Conservation (phyloP, 2,888 invertebrate genomes). For the Eupsilia transversa region DNA sequence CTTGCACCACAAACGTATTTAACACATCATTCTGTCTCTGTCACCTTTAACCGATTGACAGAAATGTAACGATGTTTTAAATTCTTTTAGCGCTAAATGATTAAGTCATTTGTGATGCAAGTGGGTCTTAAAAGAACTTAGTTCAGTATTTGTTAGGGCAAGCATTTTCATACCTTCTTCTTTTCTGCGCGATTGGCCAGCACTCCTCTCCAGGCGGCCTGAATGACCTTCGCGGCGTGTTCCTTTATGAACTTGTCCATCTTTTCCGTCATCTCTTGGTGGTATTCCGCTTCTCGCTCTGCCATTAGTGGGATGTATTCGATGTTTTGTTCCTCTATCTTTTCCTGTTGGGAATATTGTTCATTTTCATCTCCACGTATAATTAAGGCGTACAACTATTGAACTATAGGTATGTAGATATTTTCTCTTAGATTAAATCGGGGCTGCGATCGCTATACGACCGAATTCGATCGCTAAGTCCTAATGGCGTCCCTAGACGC, state of each 20-base stretch:
- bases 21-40: not conserved
- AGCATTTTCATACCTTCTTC: slow-evolving; percentile 77
- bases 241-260: slow-evolving; percentile 84
- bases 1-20: not conserved
- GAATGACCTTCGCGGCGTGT: slow-evolving; percentile 86
- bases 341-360: slow-evolving; percentile 71
- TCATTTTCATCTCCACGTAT: not conserved
- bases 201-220: slow-evolving; percentile 84
- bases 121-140: not conserved
- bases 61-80: not conserved
- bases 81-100: not conserved
- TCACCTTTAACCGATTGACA: not conserved
- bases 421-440: not conserved
- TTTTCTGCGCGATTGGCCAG: slow-evolving; percentile 83
- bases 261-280: slow-evolving; percentile 88
- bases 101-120: not conserved
- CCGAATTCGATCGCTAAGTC: too few species aligned
- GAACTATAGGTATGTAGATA: not conserved
- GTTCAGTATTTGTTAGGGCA: not conserved
- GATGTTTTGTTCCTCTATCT: slow-evolving; percentile 89
- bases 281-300: slow-evolving; percentile 91
- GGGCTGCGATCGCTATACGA: too few species aligned
- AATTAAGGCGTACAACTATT: not conserved
- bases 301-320: slow-evolving; percentile 90
- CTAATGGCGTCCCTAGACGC: too few species aligned